These are phyloP conservation scores for Lepus timidus DNA, from an alignment of 2,113 vertebrate species.

Conservation along the genomic window DNA sequence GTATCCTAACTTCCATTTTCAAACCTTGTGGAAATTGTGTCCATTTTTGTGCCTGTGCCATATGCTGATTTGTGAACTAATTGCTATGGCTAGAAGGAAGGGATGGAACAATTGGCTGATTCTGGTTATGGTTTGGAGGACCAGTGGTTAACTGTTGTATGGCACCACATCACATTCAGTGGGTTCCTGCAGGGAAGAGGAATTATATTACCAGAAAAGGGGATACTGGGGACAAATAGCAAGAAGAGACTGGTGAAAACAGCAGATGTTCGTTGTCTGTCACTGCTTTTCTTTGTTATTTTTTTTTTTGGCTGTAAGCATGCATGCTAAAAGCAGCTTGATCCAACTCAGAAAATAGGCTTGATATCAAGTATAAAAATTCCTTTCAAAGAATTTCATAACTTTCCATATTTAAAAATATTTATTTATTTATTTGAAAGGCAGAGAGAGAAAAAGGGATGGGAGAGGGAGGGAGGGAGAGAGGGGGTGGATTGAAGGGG, in stretches of 20 bases:
- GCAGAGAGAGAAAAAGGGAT: too few species aligned
- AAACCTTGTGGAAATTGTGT: neutral
- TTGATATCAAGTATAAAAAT: conserved; percentile 49
- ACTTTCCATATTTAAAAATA: neutral
- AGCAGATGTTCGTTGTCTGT: neutral
- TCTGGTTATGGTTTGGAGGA: neutral
- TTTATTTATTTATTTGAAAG: neutral
- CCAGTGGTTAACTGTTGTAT: neutral
- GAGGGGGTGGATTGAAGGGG: too few species aligned
- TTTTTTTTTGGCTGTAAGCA: neutral
- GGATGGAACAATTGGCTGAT: neutral
- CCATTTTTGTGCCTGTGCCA: neutral
- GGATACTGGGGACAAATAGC: neutral
- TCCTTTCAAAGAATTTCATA: conserved; percentile 42
- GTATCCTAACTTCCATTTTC: neutral
- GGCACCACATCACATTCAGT: neutral
- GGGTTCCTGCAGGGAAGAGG: neutral
- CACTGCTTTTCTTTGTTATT: neutral
- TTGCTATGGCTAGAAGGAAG: neutral
- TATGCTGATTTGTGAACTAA: neutral
- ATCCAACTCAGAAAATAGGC: conserved; percentile 32
- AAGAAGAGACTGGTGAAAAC: neutral
- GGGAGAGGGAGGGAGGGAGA: too few species aligned
- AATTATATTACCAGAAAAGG: neutral
- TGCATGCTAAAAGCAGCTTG: neutral